Evolutionary conservation across 2,113 vertebrate species (phyloP), one percentile per base, ranked within the genome.

Genomic region (Halichoeres trimaculatus): DNA sequence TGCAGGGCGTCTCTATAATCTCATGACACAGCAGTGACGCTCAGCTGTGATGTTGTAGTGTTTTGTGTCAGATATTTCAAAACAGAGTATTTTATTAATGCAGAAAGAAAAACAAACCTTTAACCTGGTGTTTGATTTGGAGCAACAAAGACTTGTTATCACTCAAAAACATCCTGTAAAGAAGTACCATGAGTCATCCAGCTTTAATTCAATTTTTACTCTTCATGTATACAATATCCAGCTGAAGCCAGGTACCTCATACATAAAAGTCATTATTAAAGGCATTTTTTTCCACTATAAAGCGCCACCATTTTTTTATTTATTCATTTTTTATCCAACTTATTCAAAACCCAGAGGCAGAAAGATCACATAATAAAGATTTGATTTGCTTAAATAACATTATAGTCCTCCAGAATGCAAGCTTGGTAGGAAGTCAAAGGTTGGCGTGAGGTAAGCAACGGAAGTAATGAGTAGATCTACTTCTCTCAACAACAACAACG

Each of bases 361-460:
- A 86, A 77, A 76, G 34, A 72, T 60, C 80, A 78, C 54, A 84
- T 67, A 61, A 83, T 85, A 85, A 78, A 75, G 64, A 86, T 78
- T 80, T 85, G 60, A 76, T 84, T 84, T 59, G 75, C 64, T 86
- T 91, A 85, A 87, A 89, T 89, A 84, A 88, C 80, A 74, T 70
- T 63, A 85, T 57, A 86, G 71, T 88, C 64, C 71, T 78, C 83
- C 84, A 88, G 60, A 83, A 81, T 35, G 66, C 71, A 84, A 65
- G 76, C 76, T 55, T 58, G 43, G 36, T 69, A 65, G 57, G 58
- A 67, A 78, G 48, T 77, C 63, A 75, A 84, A 58, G 30, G 48
- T 63, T 43, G 53, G 36, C 47, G 69, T 1, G 57, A 80, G 70
- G 81, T 76, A 80, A 82, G 52, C 64, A 84, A 65, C 71, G 34